Evolutionary conservation across 2,888 invertebrate species (phyloP).

Genomic region (Meiosimyza platycephala): DNA sequence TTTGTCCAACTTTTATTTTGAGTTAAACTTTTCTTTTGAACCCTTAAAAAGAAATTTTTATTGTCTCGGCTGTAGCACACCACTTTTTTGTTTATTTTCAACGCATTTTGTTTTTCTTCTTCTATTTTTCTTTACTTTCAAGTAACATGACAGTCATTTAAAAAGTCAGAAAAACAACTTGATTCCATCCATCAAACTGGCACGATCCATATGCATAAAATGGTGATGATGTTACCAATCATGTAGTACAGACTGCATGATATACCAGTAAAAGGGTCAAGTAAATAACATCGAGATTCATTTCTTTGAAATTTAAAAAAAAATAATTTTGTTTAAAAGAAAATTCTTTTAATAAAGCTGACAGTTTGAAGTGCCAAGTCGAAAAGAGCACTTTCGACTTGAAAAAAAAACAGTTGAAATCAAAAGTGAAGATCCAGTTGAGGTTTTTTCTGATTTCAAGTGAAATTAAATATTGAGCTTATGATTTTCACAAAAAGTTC

Average conservation of each 20-base stretch:
- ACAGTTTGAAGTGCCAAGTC: neutral
- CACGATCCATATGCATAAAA: neutral
- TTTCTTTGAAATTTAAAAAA: too few species aligned
- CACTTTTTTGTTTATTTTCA: neutral
- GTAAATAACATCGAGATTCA: too few species aligned
- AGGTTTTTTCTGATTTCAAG: too few species aligned
- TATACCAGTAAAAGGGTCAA: neutral
- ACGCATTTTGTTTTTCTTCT: neutral
- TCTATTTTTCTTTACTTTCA: neutral
- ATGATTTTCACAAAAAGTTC: too few species aligned
- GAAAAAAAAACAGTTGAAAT: too few species aligned
- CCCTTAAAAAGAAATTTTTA: too few species aligned
- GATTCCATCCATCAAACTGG: constrained; percentile 25
- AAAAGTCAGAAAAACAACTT: constrained; percentile 19
- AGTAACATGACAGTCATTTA: constrained; percentile 17
- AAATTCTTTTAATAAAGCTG: neutral
- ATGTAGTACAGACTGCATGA: neutral
- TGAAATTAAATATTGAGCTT: too few species aligned
- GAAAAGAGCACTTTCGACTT: too few species aligned
- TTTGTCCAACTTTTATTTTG: neutral
- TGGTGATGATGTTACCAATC: neutral
- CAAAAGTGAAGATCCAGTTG: too few species aligned
- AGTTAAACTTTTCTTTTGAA: neutral
- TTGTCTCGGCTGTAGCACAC: neutral
- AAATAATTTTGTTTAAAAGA: neutral